Evolutionary conservation across 2,888 invertebrate genomes (phyloP), one percentile per base, ranked within the genome.

Genomic region (Stenolophus ochropezus): DNA sequence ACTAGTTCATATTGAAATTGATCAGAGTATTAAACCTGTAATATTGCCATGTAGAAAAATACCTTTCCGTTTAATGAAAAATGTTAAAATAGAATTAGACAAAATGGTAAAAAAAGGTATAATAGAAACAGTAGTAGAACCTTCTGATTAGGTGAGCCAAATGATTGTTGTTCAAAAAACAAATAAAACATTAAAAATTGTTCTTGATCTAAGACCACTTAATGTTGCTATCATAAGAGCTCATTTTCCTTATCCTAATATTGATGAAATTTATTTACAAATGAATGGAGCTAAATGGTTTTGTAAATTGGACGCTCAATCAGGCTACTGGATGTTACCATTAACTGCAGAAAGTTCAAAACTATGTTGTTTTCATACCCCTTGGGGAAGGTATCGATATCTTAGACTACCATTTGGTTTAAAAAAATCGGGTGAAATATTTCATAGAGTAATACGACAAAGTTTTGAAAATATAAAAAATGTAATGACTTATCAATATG

Each of bases 61-160:
- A 16, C 56, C 56, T 18, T 56, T 16, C 8, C 2, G 16, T 5
- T 18, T 56, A 56, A 16, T 6, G 20, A 11, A 42, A 6, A 6
- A 33, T 1, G 53, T 76, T 27, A 82, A 82, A 53, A 33, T 8
- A 14, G 65, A 81, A 65, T 69, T 82, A 75, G 51, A 80, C 51
- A 27, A 51, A 80, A 80, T 82, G 80, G 65, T 47, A 73, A 61
- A 25, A 23, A 56, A 81, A n/a, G 65, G 21, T 16, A 75, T 82
- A 8, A 82, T 82, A 27, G 53, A 18, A 14, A 27, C 61, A 65
- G 42, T 65, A 16, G 42, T 42, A 11, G 82, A 83, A 49, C 75
- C 83, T 5, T 69, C 84, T 20, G 84, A 85, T 42, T 85, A 78
- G 74, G 84, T 84, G 14, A 83, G 83, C 75, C 83, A 82, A 11